A percentile compares a stretch with the other conserved stretches of the same genome.
Evolutionary conservation across 2,797 vertebrate species (phyloP).

Genomic region (Alosa sapidissima): DNA sequence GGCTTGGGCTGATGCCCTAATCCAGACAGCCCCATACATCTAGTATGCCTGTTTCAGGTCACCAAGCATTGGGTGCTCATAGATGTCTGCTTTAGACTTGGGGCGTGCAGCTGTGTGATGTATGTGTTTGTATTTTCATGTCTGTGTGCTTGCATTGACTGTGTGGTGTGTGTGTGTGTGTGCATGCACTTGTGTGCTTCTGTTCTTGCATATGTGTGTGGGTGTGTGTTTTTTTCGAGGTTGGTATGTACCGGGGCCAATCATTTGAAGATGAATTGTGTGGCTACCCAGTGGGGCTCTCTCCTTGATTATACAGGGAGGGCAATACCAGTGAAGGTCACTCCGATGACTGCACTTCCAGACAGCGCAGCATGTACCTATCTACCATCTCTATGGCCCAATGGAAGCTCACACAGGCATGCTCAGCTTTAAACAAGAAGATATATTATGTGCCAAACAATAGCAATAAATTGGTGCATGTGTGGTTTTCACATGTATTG

Average conservation of each 20-base stretch:
- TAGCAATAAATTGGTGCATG: background rate
- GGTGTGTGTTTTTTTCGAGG: background rate
- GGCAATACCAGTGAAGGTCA: slow-evolving; percentile 53
- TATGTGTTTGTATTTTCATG: background rate
- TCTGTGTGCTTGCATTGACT: background rate
- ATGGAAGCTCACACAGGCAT: background rate
- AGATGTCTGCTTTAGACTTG: background rate
- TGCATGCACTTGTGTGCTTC: background rate
- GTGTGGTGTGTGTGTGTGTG: background rate
- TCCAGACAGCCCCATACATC: slow-evolving; percentile 27
- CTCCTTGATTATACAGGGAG: slow-evolving; percentile 48
- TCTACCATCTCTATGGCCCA: background rate
- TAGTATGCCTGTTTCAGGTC: slow-evolving; percentile 31
- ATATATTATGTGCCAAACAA: background rate
- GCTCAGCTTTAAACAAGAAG: background rate
- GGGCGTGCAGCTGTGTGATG: background rate
- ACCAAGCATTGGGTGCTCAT: slow-evolving; percentile 18
- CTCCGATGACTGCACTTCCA: background rate
- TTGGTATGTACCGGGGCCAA: slow-evolving; percentile 34
- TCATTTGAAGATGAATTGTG: slow-evolving; percentile 48
- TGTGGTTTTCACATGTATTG: background rate
- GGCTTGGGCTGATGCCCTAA: background rate
- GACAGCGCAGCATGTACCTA: background rate
- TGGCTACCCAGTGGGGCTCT: slow-evolving; percentile 40
- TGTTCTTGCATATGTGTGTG: background rate